These are phyloP conservation scores for Leptopilina syphax DNA, from an alignment of 2,888 invertebrate species.

Conservation along the genomic window DNA sequence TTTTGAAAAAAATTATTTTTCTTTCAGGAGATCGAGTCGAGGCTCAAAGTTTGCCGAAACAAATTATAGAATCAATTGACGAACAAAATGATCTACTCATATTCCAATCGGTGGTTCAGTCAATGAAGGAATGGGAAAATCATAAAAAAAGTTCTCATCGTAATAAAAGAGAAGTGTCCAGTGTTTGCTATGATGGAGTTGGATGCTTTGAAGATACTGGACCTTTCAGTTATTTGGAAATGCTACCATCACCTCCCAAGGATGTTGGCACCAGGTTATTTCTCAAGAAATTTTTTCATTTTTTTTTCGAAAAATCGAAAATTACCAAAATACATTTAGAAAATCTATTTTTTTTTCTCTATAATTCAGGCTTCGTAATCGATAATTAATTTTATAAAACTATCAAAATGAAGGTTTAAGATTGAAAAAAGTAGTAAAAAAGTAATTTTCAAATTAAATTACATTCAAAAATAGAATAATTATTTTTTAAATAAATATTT, in stretches of 20 bases:
- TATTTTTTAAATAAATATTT: no score
- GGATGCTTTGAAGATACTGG: conserved; percentile 96
- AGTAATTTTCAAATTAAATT: no score
- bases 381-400: no score
- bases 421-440: no score
- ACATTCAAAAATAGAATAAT: no score
- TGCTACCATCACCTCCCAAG: conserved; percentile 90
- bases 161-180: conserved; percentile 87
- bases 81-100: conserved; percentile 85
- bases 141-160: conserved; percentile 79
- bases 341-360: background rate
- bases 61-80: conserved; percentile 84
- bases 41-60: conserved; percentile 78
- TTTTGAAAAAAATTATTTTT: no score
- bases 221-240: conserved; percentile 93
- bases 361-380: no score
- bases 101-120: conserved; percentile 84
- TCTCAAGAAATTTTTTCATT: background rate
- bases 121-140: conserved; percentile 85
- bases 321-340: background rate
- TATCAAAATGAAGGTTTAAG: no score
- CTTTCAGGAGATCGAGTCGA: conserved; percentile 64
- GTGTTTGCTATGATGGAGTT: conserved; percentile 91
- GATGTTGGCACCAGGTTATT: conserved; percentile 90
- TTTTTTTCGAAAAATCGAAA: background rate